phyloP scores from a whole-genome alignment of 2,888 invertebrate species.

The Sceliomorpha sp. region DNA sequence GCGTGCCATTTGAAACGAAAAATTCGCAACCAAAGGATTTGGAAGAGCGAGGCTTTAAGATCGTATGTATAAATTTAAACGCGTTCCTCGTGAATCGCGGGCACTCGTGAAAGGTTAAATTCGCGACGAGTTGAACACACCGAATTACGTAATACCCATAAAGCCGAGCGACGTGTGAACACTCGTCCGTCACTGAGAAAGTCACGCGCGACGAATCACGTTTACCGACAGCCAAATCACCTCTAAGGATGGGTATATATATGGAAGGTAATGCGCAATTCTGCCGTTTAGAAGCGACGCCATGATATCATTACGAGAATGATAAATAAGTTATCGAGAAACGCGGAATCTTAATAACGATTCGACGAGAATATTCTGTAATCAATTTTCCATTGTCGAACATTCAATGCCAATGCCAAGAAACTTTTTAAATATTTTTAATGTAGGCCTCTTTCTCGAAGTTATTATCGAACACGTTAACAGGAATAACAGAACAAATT shows the following conservation, averaged over 20 bases:
- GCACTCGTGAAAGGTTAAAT: slow-evolving; percentile 39
- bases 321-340: too few species aligned
- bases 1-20: slow-evolving; percentile 5
- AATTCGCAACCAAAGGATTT: slow-evolving; percentile 3
- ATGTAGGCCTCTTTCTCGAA: too few species aligned
- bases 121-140: slow-evolving; percentile 49
- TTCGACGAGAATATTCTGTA: too few species aligned
- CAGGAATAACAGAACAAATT: too few species aligned
- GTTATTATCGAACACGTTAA: too few species aligned
- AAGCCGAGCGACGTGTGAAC: slow-evolving; percentile 56
- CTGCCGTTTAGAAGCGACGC: too few species aligned
- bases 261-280: slow-evolving; percentile 4
- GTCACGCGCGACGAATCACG: slow-evolving; percentile 46
- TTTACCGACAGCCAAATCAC: slow-evolving; percentile 23
- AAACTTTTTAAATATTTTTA: too few species aligned
- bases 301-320: too few species aligned
- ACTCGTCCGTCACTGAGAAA: slow-evolving; percentile 35
- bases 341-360: too few species aligned
- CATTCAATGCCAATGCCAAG: too few species aligned
- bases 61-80: slow-evolving; percentile 5
- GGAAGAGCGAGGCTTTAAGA: slow-evolving; percentile 9
- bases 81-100: slow-evolving; percentile 15
- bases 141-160: slow-evolving; percentile 65
- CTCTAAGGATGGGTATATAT: slow-evolving; percentile 14
- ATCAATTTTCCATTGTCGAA: too few species aligned